A percentile compares a stretch with the other conserved stretches of the same genome.
These are phyloP conservation scores for Fistularia tabacaria DNA, from an alignment of 2,797 vertebrate genomes.

Conservation along the genomic window DNA sequence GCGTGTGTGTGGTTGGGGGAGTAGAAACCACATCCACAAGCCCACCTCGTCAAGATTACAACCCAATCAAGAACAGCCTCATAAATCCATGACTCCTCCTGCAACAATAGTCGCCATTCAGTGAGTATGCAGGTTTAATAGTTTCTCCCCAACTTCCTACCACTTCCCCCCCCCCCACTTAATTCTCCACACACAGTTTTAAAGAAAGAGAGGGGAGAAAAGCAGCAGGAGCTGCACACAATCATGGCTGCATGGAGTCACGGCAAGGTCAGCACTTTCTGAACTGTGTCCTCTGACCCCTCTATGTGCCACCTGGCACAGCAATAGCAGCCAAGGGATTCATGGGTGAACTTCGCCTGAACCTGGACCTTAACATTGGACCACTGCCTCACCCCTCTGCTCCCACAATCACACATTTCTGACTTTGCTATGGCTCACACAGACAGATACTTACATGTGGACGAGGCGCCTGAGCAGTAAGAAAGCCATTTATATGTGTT, in stretches of 20 bases:
- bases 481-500: too few relatives aligned
- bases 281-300: slow-evolving; percentile 84
- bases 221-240: slow-evolving; percentile 47
- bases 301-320: slow-evolving; percentile 77
- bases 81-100: slow-evolving; percentile 85
- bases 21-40: slow-evolving; percentile 56
- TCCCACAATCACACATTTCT: slow-evolving; percentile 5
- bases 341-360: slow-evolving; percentile 90
- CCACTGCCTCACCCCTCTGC: slow-evolving; percentile 51
- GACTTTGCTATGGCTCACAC: slow-evolving; percentile 2
- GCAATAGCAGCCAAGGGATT: slow-evolving; percentile 45
- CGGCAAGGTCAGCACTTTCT: slow-evolving; percentile 75
- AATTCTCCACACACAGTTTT: slow-evolving; percentile 70
- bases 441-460: neutral
- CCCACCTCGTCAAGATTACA: slow-evolving; percentile 82
- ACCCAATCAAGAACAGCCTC: slow-evolving; percentile 82
- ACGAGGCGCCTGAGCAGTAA: neutral
- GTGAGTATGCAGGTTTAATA: slow-evolving; percentile 66
- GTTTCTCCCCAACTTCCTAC: slow-evolving; percentile 75
- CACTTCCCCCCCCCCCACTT: slow-evolving; percentile 68
- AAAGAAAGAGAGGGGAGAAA: slow-evolving; percentile 63
- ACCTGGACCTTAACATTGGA: slow-evolving; percentile 86
- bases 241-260: slow-evolving; percentile 68
- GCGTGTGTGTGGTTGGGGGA: slow-evolving; percentile 59
- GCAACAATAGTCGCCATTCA: slow-evolving; percentile 85